Base-by-base conservation (phyloP, 2,113 vertebrate genomes). In the Anseranas semipalmata region DNA sequence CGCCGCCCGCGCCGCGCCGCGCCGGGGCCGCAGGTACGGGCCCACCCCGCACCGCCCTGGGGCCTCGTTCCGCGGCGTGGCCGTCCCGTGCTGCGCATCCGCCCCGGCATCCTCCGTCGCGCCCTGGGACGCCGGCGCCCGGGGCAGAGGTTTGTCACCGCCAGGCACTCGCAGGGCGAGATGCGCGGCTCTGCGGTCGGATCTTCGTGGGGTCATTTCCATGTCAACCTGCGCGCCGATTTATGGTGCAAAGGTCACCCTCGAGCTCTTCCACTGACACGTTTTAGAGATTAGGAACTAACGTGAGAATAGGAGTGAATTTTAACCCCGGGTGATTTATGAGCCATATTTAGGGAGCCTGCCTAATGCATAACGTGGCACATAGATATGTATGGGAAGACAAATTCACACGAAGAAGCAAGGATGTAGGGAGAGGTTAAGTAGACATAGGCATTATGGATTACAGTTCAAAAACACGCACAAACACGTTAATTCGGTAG, bases 261-360 rank as follows among this genome's bases (percentile, higher is more conserved):
- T 86, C 84, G 45, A 92, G 66, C 35, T 94, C 94, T 92, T 92
- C 76, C 62, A 93, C 72, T 39, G 87, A 79, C 66, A 80, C 62
- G 87, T 95, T 95, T 95, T 82, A 90, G 93, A 95, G 95, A 93
- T 95, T 95, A 96, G 89, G 93, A 94, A 91, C 93, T 92, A 67
- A 86, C 16, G 87, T 74, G 89, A 92, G 81, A 94, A 83, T 63
- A 88, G 59, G 60, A 86, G 77, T 50, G 87, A 80, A 87, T 92
- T 87, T 95, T 89, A 93, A 90, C 72, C 63, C 68, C 13, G 15
- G 12, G 72, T 92, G 82, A 95, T 88, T 93, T 85, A 92, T 2
- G 18, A 66, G 56, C 39, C 25, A 1, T 60, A n/a, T 82, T 82
- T 71, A 77, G 33, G 62, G 83, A 89, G 65, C 17, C 77, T 82